phyloP scores from a whole-genome alignment of 2,797 vertebrate species.

The Melanotaenia trifasciata region DNA sequence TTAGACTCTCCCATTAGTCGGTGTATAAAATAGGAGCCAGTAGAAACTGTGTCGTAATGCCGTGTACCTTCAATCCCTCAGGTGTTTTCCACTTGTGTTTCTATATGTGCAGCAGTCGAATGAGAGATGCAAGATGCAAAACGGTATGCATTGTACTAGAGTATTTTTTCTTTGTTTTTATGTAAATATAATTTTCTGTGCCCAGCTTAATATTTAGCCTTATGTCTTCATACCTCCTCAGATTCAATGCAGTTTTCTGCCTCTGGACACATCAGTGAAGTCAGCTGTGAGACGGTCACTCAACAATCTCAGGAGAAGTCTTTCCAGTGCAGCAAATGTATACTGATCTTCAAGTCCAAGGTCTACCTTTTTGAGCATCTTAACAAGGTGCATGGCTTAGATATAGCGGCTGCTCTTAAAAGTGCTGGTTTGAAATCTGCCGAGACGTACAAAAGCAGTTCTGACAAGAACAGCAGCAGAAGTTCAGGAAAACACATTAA shows the following conservation, averaged over 20 bases:
- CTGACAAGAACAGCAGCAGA: conserved; percentile 77
- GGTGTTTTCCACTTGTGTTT: conserved; percentile 32
- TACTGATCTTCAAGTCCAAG: conserved; percentile 89
- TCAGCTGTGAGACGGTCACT: conserved; percentile 68
- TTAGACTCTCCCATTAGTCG: background rate
- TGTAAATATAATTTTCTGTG: background rate
- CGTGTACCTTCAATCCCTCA: conserved; percentile 11
- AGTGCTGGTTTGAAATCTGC: conserved; percentile 78
- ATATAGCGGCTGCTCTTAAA: conserved; percentile 69
- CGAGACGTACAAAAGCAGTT: conserved; percentile 62
- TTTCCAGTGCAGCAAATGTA: conserved; percentile 88
- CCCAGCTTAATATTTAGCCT: background rate
- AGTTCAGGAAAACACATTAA: conserved; percentile 81
- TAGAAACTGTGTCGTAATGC: background rate
- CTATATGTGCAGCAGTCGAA: background rate
- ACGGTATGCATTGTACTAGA: conserved; percentile 42
- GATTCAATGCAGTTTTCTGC: conserved; percentile 79
- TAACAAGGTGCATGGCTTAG: conserved; percentile 83
- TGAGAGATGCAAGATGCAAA: conserved; percentile 57
- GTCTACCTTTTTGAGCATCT: conserved; percentile 90
- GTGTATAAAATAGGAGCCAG: background rate
- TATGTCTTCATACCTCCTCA: conserved; percentile 40
- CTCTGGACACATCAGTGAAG: conserved; percentile 80
- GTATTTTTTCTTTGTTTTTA: background rate
- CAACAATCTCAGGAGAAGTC: conserved; percentile 80